Base-by-base conservation (phyloP, 1,140 invertebrate species). In the Dendrolimus punctatus region DNA sequence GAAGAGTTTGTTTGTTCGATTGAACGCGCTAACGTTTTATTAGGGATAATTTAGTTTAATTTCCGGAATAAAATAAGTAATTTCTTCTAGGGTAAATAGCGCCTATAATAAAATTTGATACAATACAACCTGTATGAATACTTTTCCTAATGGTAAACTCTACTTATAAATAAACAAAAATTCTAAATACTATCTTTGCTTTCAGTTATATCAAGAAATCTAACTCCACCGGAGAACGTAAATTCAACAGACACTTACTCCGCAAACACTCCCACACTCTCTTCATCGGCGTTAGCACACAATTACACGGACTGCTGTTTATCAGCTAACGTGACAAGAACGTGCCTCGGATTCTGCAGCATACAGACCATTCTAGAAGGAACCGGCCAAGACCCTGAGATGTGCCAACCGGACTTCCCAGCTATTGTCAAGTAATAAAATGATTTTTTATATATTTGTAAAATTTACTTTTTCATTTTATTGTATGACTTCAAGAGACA, bases 311-410 rank as follows among this genome's bases (percentile, higher is more conserved):
- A 92, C 46, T 96, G 94, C 73, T 96, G 94, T 64, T 64, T 91
- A 4, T 74, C 84, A 0, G 85, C 89, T 40, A 93, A 93, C 64
- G 93, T 96, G 0, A 90, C 90, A 2, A 68, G 82, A 3, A 75
- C 87, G 41, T 96, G 94, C 73, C 86, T 93, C 43, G 93, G 93
- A 39, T 95, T 95, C 69, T 96, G 94, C 80, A 94, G 91, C 62
- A 91, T 96, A n/a, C 91, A 94, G 68, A 94, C 92, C 58, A 95
- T 95, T 48, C 72, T 95, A 8, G 93, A 95, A 71, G 93, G 93
- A 7, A 93, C 93, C 0, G 92, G 93, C 6, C 90, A 92, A 55
- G 92, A 95, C 74, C 93, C 94, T 2, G 93, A 94, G 68, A 88
- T 91, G 36, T 96, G 94, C 64, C 93, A 95, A 76, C 78, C 88